phyloP scores from a whole-genome alignment of 2,888 invertebrate genomes.

The Stenolophus ochropezus region DNA sequence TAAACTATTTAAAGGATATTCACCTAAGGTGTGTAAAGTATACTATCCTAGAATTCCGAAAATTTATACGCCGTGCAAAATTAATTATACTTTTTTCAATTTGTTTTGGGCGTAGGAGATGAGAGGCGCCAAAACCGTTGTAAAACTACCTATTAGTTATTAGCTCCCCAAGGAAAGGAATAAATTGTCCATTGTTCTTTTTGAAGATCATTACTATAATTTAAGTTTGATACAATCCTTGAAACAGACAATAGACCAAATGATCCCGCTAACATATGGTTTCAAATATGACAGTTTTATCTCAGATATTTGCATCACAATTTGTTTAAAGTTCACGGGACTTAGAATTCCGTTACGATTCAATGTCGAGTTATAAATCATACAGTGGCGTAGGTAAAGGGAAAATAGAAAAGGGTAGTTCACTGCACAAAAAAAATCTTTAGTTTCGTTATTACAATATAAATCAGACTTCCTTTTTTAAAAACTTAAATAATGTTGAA shows the following conservation, averaged over 20 bases:
- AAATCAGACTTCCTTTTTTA: too few species aligned
- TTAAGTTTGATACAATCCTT: conserved; percentile 9
- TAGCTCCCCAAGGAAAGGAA: background rate
- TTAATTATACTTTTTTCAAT: background rate
- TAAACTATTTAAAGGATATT: background rate
- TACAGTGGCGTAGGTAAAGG: too few species aligned
- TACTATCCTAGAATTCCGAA: background rate
- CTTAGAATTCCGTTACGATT: background rate
- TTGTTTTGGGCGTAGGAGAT: background rate
- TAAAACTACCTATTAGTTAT: conserved; percentile 6
- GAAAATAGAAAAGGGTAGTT: too few species aligned
- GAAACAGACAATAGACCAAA: conserved; percentile 7
- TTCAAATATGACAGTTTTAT: conserved; percentile 32
- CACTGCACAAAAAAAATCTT: too few species aligned
- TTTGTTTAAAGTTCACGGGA: conserved; percentile 26
- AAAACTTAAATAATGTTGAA: too few species aligned
- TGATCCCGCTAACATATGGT: conserved; percentile 22
- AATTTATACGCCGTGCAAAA: background rate
- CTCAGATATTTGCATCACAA: conserved; percentile 16
- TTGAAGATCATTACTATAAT: conserved; percentile 22
- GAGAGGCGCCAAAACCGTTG: conserved; percentile 8
- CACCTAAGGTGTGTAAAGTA: background rate
- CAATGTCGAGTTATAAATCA: conserved; percentile 13
- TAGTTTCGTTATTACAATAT: too few species aligned
- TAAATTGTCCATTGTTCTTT: conserved; percentile 20